Conservation (phyloP, 2,888 invertebrate genomes). For the Hemicrepidius hirtus region DNA sequence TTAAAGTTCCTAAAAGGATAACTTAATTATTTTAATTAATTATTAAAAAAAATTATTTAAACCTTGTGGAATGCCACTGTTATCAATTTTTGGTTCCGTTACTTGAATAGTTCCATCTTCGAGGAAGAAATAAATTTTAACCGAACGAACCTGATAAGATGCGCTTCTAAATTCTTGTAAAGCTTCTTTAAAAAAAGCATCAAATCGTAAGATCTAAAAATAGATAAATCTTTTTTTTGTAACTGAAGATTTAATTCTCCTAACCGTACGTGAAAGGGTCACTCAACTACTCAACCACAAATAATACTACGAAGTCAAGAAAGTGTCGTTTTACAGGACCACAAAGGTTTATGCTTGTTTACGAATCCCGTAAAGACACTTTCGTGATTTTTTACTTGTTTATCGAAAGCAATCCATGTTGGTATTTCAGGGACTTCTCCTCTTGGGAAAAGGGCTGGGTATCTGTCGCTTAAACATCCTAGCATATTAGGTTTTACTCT, state of each 20-base stretch:
- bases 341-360: too few species aligned
- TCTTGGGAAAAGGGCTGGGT: slow-evolving; percentile 83
- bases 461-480: slow-evolving; percentile 75
- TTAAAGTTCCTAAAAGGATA: slow-evolving; percentile 80
- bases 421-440: slow-evolving; percentile 86
- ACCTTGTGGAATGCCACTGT: slow-evolving; percentile 92
- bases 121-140: slow-evolving; percentile 89
- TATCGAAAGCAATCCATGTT: slow-evolving; percentile 91
- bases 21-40: too few species aligned
- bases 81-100: slow-evolving; percentile 85
- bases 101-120: slow-evolving; percentile 96
- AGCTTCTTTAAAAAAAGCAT: slow-evolving; percentile 87
- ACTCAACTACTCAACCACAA: too few species aligned
- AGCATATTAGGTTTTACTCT: slow-evolving; percentile 77
- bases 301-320: too few species aligned
- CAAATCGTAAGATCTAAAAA: slow-evolving; percentile 82
- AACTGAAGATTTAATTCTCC: too few species aligned
- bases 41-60: not conserved
- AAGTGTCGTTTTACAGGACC: too few species aligned
- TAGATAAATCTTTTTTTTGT: too few species aligned
- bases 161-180: slow-evolving; percentile 83
- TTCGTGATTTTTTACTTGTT: slow-evolving; percentile 78
- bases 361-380: too few species aligned
- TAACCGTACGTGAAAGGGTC: too few species aligned
- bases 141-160: slow-evolving; percentile 83